These are phyloP conservation scores for Cephus runcator DNA, from an alignment of 2,888 invertebrate genomes.

Conservation along the genomic window DNA sequence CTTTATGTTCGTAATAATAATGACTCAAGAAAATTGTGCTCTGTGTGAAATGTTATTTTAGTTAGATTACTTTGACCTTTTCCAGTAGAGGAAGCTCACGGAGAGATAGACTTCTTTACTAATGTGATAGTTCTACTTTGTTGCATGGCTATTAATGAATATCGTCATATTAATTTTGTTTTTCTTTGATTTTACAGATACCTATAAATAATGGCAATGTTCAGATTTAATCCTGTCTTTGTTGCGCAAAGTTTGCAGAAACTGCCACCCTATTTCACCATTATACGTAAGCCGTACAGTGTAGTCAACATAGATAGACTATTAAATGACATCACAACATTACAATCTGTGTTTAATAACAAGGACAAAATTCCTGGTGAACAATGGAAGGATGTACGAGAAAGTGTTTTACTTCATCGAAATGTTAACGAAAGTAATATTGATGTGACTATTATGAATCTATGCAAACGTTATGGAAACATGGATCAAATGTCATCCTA, in stretches of 20 bases:
- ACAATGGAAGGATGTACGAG: slow-evolving; percentile 65
- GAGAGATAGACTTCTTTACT: too few relatives aligned
- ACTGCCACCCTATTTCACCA: background rate
- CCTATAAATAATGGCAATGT: background rate
- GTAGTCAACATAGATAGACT: background rate
- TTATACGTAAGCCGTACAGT: background rate
- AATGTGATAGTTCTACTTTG: too few relatives aligned
- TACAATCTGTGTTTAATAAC: background rate
- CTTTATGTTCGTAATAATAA: background rate
- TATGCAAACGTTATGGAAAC: slow-evolving; percentile 65
- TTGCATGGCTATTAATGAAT: background rate
- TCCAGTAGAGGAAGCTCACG: background rate
- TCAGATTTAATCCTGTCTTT: background rate
- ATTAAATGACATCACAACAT: background rate
- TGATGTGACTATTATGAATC: slow-evolving; percentile 71
- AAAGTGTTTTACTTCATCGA: slow-evolving; percentile 54
- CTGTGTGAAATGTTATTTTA: background rate
- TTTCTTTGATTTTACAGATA: background rate
- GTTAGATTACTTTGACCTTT: background rate
- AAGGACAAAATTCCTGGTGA: background rate
- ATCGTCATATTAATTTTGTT: background rate
- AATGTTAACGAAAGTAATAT: slow-evolving; percentile 67
- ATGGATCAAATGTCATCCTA: slow-evolving; percentile 70
- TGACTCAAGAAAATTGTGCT: background rate
- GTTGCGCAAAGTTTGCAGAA: background rate